phyloP scores from a whole-genome alignment of 2,113 vertebrate genomes.

The Nesoenas mayeri region DNA sequence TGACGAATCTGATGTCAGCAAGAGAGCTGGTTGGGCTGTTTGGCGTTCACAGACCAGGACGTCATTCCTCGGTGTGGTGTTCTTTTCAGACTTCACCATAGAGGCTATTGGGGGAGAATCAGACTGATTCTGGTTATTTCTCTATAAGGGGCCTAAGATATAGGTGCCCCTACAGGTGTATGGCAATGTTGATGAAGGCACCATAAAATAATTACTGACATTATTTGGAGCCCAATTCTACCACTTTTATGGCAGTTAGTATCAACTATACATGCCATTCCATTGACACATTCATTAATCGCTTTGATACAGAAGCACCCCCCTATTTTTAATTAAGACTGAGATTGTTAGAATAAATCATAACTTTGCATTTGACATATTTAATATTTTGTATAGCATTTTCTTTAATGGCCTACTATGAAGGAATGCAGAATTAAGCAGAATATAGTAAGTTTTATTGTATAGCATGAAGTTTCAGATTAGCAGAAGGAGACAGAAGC shows the following conservation, averaged over 20 bases:
- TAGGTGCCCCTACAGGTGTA: not conserved
- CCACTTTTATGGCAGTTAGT: not conserved
- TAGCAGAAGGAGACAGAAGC: conserved; percentile 31
- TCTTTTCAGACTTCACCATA: not conserved
- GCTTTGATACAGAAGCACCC: not conserved
- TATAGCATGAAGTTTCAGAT: not conserved
- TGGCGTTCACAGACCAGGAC: not conserved
- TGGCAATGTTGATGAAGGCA: not conserved
- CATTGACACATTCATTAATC: not conserved
- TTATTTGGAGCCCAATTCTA: not conserved
- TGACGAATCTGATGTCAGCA: not conserved
- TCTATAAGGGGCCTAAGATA: not conserved
- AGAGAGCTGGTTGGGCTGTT: not conserved
- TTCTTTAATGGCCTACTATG: not conserved
- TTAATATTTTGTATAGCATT: not conserved
- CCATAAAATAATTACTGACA: not conserved
- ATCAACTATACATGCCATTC: not conserved
- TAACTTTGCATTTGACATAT: not conserved
- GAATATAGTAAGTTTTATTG: not conserved
- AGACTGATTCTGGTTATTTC: not conserved
- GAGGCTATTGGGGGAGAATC: not conserved
- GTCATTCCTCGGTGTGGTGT: rapidly evolving
- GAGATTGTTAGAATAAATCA: not conserved
- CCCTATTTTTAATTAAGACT: not conserved
- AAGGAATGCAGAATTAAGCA: not conserved